These are phyloP conservation scores for Mycteria americana DNA, from an alignment of 2,797 vertebrate species.

Conservation along the genomic window DNA sequence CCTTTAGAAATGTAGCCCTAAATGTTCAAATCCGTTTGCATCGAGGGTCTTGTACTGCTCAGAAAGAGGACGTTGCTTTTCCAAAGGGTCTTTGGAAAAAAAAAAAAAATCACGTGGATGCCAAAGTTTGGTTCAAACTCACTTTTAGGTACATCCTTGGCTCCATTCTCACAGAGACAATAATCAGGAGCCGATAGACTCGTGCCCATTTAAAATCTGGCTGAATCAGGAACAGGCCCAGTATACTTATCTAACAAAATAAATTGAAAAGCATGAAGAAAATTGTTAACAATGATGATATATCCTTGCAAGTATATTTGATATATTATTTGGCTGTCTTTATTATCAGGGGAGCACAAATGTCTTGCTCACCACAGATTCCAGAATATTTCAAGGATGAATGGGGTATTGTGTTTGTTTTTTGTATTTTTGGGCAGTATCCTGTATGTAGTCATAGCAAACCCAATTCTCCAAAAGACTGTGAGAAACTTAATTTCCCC, in stretches of 20 bases:
- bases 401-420: background rate
- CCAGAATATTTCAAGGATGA: conserved; percentile 9
- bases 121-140: background rate
- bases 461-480: conserved; percentile 51
- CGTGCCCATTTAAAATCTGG: background rate
- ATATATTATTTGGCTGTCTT: conserved; percentile 27
- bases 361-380: background rate
- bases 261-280: conserved; percentile 16
- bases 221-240: background rate
- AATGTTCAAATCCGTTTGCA: background rate
- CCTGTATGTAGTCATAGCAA: conserved; percentile 26
- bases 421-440: conserved; percentile 1
- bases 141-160: background rate
- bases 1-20: background rate
- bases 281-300: background rate
- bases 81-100: background rate
- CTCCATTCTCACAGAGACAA: background rate
- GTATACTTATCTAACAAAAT: background rate
- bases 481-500: conserved; percentile 53
- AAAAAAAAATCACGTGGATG: background rate
- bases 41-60: background rate
- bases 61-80: background rate
- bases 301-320: conserved; percentile 6
- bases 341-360: conserved; percentile 40
- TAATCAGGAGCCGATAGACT: background rate